Base-by-base conservation (phyloP, 2,113 vertebrate species). In the Entelurus aequoreus region DNA sequence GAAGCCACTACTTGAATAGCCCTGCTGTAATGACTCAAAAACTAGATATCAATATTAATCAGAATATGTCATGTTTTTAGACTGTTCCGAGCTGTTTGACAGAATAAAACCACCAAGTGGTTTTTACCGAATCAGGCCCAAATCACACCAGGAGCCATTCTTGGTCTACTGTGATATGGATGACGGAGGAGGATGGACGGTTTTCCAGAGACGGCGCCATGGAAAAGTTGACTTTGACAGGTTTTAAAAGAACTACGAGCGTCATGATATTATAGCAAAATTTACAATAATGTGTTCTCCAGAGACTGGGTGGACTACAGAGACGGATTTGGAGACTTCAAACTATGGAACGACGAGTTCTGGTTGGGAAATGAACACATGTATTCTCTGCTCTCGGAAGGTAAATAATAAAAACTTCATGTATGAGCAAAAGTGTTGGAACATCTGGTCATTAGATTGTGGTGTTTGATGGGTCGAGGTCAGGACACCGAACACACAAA, bases 351-450 rank as follows among this genome's bases (percentile, higher is more conserved):
- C 48, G 94, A 94, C 82, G 94, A 96, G 86, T 93, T 94, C 63
- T 96, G 94, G 94, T 82, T 96, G 75, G 94, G 94, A 37, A 96
- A 96, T 0, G 91, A 96, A 50, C 88, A 90, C 65, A 94, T 95
- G 62, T 58, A 92, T 62, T 75, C 88, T 40, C 83, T 96, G 19
- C 87, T 94, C 0, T n/a, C 81, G 54, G 83, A 82, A 81, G 92
- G 94, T 94, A 73, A 75, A 71, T 37, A 53, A 63, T 16, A 0
- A 6, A 38, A 8, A 7, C 38, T 8, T 7, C 6, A 40, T 9
- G 8, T 42, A 42, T 42, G 40, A 9, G 10, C 40, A 42, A 42
- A 42, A 42, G 40, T 8, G 10, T 8, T 42, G 40, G 40, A 42
- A 42, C 40, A 42, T 9, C 8, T 42, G 40, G 40, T 9, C 40